Evolutionary conservation across 2,797 vertebrate genomes (phyloP).

Genomic region (Poeciliopsis gracilis): DNA sequence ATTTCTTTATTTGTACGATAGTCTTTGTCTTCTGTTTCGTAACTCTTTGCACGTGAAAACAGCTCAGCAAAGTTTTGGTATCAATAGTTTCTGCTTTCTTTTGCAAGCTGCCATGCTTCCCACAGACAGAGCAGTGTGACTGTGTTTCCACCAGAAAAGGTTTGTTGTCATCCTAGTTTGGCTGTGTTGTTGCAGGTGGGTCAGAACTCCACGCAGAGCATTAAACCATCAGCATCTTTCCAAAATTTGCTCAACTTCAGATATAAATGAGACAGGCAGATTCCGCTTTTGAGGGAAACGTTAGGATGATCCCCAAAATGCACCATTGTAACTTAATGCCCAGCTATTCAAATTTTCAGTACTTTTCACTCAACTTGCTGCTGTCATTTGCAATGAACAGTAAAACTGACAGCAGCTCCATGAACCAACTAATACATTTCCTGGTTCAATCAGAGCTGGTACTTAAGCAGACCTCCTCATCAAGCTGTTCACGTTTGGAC

Average conservation of each 20-base stretch:
- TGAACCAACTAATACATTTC: background rate
- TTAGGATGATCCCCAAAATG: background rate
- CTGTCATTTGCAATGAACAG: background rate
- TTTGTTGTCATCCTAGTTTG: background rate
- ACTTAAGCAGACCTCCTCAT: background rate
- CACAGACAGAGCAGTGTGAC: background rate
- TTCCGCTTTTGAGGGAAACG: background rate
- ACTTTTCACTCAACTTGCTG: background rate
- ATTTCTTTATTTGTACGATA: background rate
- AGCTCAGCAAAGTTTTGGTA: conserved; percentile 1
- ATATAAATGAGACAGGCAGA: background rate
- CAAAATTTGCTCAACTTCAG: background rate
- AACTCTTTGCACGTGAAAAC: background rate
- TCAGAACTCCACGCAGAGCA: background rate
- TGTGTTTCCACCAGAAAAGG: background rate
- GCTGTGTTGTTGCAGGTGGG: background rate
- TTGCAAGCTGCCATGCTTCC: background rate
- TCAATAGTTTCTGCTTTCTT: background rate
- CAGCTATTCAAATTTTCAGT: background rate
- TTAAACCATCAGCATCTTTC: background rate
- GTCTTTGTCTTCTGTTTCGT: background rate
- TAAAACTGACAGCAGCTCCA: background rate
- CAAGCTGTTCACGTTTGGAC: background rate
- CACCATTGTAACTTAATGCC: background rate
- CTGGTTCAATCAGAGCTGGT: background rate